Percentiles rank a stretch among this genome's conserved stretches.
Conservation (phyloP, 1,140 invertebrate species). For the Polypedilum pembai region DNA sequence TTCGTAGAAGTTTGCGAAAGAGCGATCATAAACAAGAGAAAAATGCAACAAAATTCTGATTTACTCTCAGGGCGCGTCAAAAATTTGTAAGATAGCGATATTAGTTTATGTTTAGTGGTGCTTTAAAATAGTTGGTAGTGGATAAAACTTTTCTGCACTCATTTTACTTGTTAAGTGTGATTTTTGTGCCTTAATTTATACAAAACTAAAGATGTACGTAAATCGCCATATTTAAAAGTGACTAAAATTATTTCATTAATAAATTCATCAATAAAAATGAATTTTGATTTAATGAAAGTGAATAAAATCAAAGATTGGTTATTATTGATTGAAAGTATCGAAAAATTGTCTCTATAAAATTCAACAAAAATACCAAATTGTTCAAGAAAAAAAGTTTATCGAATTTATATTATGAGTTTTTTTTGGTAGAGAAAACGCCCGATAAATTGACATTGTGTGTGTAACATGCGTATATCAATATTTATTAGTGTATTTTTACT, state of each 20-base stretch:
- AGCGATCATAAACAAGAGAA: not conserved
- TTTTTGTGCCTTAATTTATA: conserved; percentile 14
- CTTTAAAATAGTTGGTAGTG: not conserved
- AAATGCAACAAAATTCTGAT: conserved; percentile 27
- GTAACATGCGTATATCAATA: not conserved
- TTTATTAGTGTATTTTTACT: not conserved
- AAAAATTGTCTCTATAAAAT: not conserved
- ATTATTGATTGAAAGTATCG: too few species aligned
- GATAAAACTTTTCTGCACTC: not conserved
- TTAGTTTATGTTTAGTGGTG: conserved; percentile 15
- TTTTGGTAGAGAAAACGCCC: not conserved
- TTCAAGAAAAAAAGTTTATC: not conserved
- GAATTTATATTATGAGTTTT: not conserved
- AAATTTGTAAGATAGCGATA: conserved; percentile 11
- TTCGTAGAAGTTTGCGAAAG: not conserved
- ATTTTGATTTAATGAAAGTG: too few species aligned
- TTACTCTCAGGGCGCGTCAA: conserved; percentile 23
- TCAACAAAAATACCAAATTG: not conserved
- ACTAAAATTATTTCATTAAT: not conserved
- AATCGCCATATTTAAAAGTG: conserved; percentile 16
- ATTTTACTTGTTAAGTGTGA: not conserved
- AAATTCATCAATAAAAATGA: not conserved
- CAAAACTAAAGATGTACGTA: not conserved
- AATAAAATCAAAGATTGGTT: too few species aligned
- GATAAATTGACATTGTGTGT: conserved; percentile 18